Conservation (phyloP, 2,888 invertebrate species). For the Pyrochroa serraticornis region DNA sequence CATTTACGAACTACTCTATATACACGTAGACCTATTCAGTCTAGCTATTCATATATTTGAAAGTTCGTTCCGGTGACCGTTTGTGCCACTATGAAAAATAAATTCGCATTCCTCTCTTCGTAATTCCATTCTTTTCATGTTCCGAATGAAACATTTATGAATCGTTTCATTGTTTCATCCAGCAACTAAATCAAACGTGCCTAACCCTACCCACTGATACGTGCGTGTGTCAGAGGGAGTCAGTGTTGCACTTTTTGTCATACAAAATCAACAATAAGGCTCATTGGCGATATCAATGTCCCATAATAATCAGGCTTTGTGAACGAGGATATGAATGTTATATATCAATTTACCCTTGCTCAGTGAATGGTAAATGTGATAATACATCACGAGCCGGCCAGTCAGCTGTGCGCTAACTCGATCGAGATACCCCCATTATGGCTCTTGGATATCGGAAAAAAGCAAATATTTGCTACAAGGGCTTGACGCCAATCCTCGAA, state of each 20-base stretch:
- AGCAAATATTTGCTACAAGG: neutral
- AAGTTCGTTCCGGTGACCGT: neutral
- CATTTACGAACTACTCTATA: too few species aligned
- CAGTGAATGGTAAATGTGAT: slow-evolving; percentile 48
- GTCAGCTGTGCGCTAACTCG: slow-evolving; percentile 41
- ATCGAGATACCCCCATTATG: slow-evolving; percentile 38
- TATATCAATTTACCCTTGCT: slow-evolving; percentile 48
- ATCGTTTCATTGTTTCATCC: slow-evolving; percentile 28
- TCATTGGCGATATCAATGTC: slow-evolving; percentile 45
- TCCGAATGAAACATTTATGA: slow-evolving; percentile 26
- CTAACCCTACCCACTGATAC: slow-evolving; percentile 11
- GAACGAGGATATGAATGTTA: slow-evolving; percentile 46
- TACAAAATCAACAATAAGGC: slow-evolving; percentile 38
- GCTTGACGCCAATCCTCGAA: too few species aligned
- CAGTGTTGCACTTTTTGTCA: slow-evolving; percentile 26
- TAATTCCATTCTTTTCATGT: neutral
- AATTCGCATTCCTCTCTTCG: slow-evolving; percentile 14
- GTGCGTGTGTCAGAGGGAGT: slow-evolving; percentile 8
- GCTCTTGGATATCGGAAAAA: slow-evolving; percentile 18
- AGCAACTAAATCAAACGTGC: slow-evolving; percentile 25
- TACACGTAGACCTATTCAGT: too few species aligned
- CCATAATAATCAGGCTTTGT: slow-evolving; percentile 46
- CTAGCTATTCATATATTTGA: neutral
- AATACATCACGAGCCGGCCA: slow-evolving; percentile 44
- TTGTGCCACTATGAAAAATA: slow-evolving; percentile 4